These are phyloP conservation scores for Brachypteracias leptosomus DNA, from an alignment of 2,113 vertebrate species.

Conservation along the genomic window DNA sequence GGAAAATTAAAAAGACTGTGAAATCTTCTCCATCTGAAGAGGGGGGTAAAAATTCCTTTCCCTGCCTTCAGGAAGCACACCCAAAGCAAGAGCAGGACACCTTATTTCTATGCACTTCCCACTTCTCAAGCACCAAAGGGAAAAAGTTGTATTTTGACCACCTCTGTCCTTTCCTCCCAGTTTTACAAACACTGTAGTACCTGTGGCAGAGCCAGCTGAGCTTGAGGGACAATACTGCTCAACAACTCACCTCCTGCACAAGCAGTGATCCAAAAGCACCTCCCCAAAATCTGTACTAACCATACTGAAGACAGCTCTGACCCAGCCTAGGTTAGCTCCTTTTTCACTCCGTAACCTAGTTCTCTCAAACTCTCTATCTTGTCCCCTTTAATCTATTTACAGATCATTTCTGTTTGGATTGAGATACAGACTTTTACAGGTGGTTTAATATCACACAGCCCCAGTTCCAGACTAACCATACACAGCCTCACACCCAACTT, in stretches of 20 bases:
- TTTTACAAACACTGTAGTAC: background rate
- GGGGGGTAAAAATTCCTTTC: background rate
- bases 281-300: background rate
- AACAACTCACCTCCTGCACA: background rate
- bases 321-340: background rate
- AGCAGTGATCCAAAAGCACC: background rate
- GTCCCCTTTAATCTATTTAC: background rate
- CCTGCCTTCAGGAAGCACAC: background rate
- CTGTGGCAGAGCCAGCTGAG: background rate
- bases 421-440: background rate
- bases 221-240: fast-evolving
- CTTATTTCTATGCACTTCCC: background rate
- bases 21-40: background rate
- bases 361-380: background rate
- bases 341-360: background rate
- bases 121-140: background rate
- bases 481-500: background rate
- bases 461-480: background rate
- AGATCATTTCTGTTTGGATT: background rate
- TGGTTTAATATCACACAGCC: background rate
- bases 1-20: fast-evolving
- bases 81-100: background rate
- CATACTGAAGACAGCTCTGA: background rate
- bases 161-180: background rate
- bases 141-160: background rate